Conservation (phyloP, 2,797 vertebrate species). For the Poeciliopsis gracilis region DNA sequence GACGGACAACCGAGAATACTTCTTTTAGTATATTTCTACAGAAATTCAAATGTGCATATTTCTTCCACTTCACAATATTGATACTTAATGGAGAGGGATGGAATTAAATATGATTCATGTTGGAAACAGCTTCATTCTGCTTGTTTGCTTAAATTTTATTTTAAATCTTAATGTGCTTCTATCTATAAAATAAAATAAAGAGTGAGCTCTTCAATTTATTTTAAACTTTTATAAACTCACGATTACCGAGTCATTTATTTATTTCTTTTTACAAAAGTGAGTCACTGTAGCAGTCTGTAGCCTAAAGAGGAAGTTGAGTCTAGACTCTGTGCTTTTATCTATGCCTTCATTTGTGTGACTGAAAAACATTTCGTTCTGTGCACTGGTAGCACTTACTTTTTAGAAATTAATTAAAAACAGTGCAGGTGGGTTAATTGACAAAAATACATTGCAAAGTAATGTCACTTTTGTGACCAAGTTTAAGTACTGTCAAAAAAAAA, state of each 20-base stretch:
- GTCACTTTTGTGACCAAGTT: background rate
- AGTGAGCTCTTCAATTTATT: background rate
- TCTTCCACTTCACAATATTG: conserved; percentile 1
- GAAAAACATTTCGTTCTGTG: background rate
- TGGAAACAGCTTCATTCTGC: background rate
- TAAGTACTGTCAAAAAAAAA: background rate
- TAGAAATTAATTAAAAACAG: background rate
- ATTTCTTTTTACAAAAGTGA: background rate
- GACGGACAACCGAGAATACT: conserved; percentile 16
- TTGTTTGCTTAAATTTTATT: background rate
- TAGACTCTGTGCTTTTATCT: background rate
- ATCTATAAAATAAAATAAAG: background rate
- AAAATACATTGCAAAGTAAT: background rate
- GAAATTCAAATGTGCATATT: background rate
- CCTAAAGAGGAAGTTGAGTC: background rate
- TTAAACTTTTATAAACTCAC: background rate
- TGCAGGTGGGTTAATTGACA: background rate
- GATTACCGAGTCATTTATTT: background rate
- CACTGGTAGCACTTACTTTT: background rate
- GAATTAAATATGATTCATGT: background rate
- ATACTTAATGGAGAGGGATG: background rate
- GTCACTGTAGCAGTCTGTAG: background rate
- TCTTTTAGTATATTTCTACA: background rate
- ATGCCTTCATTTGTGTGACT: background rate
- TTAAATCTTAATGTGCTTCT: background rate